These are phyloP conservation scores for Frankliniella fusca DNA, from an alignment of 2,888 invertebrate species.

Conservation along the genomic window DNA sequence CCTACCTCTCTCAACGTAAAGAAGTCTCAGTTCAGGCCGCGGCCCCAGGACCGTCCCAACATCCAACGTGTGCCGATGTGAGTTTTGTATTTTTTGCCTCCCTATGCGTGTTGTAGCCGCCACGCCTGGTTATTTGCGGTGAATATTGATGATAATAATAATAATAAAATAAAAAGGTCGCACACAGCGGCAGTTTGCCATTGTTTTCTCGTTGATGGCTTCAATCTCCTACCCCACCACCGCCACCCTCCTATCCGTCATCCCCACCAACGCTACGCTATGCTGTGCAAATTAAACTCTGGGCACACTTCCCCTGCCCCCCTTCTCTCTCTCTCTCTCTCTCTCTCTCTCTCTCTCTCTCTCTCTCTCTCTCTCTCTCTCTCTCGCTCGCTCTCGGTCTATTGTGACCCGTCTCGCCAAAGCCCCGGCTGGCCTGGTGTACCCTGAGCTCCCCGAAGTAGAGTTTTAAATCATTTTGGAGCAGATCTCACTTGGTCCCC, in stretches of 20 bases:
- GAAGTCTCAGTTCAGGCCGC: too few relatives aligned
- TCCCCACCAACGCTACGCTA: neutral
- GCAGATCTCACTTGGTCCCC: too few relatives aligned
- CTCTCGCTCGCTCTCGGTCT: too few relatives aligned
- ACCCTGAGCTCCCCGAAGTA: too few relatives aligned
- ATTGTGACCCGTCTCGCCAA: neutral
- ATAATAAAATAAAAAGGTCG: neutral
- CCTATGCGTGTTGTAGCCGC: neutral
- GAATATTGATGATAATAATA: constrained; percentile 23
- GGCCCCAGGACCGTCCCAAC: neutral
- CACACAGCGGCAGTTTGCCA: constrained; percentile 6
- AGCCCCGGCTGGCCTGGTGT: too few relatives aligned
- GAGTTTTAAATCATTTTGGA: constrained; percentile 15
- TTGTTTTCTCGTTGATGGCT: constrained; percentile 24
- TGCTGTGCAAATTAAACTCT: constrained; percentile 21
- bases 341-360: neutral
- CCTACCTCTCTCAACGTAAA: too few relatives aligned
- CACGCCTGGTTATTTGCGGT: neutral
- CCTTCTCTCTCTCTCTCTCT: neutral
- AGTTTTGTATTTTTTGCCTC: neutral
- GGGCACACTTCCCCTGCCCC: neutral
- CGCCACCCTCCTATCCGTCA: neutral
- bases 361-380: too few relatives aligned
- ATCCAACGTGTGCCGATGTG: neutral
- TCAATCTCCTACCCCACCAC: neutral